Evolutionary conservation across 1,140 invertebrate genomes (phyloP).

Genomic region (Littorina saxatilis): DNA sequence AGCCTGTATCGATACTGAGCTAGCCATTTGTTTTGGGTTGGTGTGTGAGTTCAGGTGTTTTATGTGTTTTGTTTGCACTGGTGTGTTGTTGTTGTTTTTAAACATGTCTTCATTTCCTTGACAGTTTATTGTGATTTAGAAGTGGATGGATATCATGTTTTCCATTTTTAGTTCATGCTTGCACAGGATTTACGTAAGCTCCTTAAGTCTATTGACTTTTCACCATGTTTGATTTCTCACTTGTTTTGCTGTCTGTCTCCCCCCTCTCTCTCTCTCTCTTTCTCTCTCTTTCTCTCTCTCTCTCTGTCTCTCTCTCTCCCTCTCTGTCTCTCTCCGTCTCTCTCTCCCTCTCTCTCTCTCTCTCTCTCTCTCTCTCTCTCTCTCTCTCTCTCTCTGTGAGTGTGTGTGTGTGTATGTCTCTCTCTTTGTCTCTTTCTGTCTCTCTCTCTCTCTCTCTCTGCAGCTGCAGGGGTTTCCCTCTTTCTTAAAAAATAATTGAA

Average conservation of each 20-base stretch:
- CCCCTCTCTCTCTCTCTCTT: background rate
- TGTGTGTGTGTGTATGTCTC: background rate
- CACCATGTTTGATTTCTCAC: too few species aligned
- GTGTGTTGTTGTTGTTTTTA: too few species aligned
- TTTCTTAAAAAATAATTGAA: background rate
- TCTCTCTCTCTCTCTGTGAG: background rate
- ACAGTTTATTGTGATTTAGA: too few species aligned
- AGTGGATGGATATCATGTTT: too few species aligned
- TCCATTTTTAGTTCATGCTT: too few species aligned
- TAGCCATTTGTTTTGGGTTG: too few species aligned
- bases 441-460: constrained; percentile 24
- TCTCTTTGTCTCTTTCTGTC: constrained; percentile 8
- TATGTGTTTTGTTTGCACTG: too few species aligned
- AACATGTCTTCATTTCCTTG: too few species aligned
- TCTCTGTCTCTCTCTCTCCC: constrained; percentile 15
- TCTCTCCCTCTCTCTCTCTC: constrained; percentile 24
- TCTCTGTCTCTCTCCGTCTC: constrained; percentile 9
- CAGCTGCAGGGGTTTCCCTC: background rate
- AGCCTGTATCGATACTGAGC: too few species aligned
- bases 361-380: constrained; percentile 26
- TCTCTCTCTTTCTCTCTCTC: constrained; percentile 23
- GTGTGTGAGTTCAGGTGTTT: too few species aligned
- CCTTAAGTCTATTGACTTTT: too few species aligned
- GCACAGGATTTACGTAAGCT: too few species aligned
- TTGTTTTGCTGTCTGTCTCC: background rate